phyloP scores from a whole-genome alignment of 2,888 invertebrate species.

The Hymenopus coronatus region DNA sequence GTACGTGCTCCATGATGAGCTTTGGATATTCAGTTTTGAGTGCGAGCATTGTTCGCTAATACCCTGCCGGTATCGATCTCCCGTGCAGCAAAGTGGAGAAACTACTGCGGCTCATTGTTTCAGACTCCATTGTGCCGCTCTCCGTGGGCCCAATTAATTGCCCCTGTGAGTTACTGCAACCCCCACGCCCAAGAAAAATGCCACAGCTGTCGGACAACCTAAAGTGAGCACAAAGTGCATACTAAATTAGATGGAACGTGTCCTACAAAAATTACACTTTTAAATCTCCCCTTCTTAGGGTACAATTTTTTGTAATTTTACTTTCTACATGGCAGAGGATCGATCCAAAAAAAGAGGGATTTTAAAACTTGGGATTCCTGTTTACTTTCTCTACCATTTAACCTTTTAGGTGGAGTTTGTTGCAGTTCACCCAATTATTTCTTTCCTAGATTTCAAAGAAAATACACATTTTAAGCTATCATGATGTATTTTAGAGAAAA shows the following conservation, averaged over 20 bases:
- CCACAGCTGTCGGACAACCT: not conserved
- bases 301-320: not conserved
- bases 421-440: too few species aligned
- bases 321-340: too few species aligned
- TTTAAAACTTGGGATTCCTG: too few species aligned
- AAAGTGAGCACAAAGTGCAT: not conserved
- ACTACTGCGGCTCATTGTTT: not conserved
- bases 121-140: not conserved
- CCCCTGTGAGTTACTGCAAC: not conserved
- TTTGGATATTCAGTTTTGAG: not conserved
- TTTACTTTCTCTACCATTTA: too few species aligned
- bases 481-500: too few species aligned
- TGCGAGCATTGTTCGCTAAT: not conserved
- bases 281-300: not conserved
- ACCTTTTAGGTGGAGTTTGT: too few species aligned
- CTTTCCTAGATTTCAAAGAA: too few species aligned
- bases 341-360: too few species aligned
- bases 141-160: not conserved
- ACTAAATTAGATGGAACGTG: not conserved
- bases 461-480: too few species aligned
- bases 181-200: not conserved
- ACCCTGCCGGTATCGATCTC: not conserved
- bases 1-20: not conserved
- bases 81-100: not conserved
- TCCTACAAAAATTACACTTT: not conserved